Conservation (phyloP, 2,888 invertebrate genomes). For the Brachyopa scutellaris region DNA sequence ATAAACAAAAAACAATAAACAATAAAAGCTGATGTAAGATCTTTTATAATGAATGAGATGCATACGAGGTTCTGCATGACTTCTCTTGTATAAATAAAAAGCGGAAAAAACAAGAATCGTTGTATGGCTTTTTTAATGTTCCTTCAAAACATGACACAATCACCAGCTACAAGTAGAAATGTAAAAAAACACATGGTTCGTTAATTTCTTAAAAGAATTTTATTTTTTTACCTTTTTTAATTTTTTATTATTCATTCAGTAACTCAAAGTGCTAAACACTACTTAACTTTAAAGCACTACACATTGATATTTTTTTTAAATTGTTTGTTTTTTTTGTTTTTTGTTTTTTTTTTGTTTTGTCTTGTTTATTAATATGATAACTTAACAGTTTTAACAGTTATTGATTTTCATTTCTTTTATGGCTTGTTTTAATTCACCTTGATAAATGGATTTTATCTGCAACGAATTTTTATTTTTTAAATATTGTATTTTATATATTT, state of each 20-base stretch:
- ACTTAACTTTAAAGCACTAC: slow-evolving; percentile 70
- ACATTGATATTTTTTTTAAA: slow-evolving; percentile 59
- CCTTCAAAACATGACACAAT: no score
- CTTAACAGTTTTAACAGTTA: slow-evolving; percentile 58
- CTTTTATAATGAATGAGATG: no score
- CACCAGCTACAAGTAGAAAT: no score
- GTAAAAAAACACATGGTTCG: neutral
- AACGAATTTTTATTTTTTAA: slow-evolving; percentile 16
- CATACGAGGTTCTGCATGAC: no score
- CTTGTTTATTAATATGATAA: slow-evolving; percentile 54
- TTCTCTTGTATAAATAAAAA: no score
- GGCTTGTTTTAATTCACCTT: slow-evolving; percentile 13
- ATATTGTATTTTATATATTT: neutral
- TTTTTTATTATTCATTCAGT: slow-evolving; percentile 59
- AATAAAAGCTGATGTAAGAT: no score
- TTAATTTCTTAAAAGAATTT: slow-evolving; percentile 41
- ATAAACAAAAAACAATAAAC: no score
- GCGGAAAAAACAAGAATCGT: no score
- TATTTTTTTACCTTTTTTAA: slow-evolving; percentile 3
- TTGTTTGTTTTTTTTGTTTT: slow-evolving; percentile 34
- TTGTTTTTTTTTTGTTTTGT: no score
- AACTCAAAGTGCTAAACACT: slow-evolving; percentile 71
- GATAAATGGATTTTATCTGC: slow-evolving; percentile 40
- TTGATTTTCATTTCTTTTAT: slow-evolving; percentile 38
- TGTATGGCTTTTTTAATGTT: no score